Evolutionary conservation across 2,888 invertebrate genomes (phyloP), one percentile per base, ranked within the genome.

Genomic region (Smittia sp.): DNA sequence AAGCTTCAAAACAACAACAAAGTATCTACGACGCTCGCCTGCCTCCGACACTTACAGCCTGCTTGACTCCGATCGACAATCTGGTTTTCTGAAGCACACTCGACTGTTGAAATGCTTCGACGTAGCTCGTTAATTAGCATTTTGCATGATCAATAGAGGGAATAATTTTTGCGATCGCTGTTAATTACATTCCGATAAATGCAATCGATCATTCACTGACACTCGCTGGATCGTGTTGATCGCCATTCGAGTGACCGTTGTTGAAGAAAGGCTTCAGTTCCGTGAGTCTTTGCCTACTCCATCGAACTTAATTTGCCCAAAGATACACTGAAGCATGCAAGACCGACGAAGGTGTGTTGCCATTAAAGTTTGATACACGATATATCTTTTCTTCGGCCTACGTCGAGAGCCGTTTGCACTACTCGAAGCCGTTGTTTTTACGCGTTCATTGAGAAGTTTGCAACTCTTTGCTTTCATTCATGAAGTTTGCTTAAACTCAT

Each of bases 371-470:
- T 22, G 18, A 6, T 22, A 58, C 20, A 7, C 58, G 18, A 58
- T 1, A 58, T 22, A 13, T 46, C 38, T 39, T 39, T 39, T 39
- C 39, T n/a, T 46, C 46, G 15, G 46, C 22, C 18, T 58, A 58
- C 58, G n/a, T 22, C 22, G 58, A 22, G 9, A 22, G 20, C 9
- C 22, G 58, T 18, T 7, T 58, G 58, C 2, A 58, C 7, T 22
- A 58, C 58, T 58, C 9, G 13, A 58, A 58, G 22, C 22, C 22
- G 58, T 58, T 18, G 58, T 58, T 58, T 58, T 22, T 20, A 58
- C 58, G 58, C 58, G 58, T 58, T 58, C 58, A 22, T 58, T 58
- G 22, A 58, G 58, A 46, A 58, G 22, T 58, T 58, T 58, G 20
- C 58, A 22, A 22, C 4, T 20, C 9, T 58, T 58, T 20, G 7